These are phyloP conservation scores for Geotrypetes seraphini DNA, from an alignment of 2,797 vertebrate genomes.

Conservation along the genomic window DNA sequence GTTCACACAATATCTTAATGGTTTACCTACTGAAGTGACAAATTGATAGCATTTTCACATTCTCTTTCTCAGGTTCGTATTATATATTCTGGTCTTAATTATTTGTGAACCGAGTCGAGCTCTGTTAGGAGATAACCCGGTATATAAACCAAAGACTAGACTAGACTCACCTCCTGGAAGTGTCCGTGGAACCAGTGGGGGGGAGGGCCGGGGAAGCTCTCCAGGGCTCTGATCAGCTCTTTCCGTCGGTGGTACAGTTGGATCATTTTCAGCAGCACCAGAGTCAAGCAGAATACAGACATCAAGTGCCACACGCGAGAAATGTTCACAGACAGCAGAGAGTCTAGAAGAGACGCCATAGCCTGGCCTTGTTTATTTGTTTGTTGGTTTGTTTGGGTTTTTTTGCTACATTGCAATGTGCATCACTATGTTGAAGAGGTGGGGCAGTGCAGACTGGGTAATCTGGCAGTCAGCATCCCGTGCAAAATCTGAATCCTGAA, in stretches of 20 bases:
- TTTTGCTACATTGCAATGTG: no score
- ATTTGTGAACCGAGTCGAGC: no score
- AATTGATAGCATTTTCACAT: no score
- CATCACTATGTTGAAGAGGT: neutral
- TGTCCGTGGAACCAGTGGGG: constrained; percentile 51
- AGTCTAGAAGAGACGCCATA: neutral
- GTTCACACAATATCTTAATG: no score
- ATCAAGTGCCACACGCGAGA: constrained; percentile 28
- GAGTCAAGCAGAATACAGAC: constrained; percentile 35
- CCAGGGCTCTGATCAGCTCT: constrained; percentile 34
- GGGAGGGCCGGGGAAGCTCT: constrained; percentile 39
- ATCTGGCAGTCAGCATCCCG: no score
- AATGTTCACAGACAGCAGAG: constrained; percentile 27
- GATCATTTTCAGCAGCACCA: constrained; percentile 35
- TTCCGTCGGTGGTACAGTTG: constrained; percentile 30
- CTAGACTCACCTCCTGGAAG: constrained; percentile 36
- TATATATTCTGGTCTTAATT: no score
- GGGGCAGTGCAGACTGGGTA: rapidly evolving
- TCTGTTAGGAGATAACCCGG: no score
- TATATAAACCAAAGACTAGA: no score
- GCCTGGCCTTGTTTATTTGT: neutral
- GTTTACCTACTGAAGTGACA: no score
- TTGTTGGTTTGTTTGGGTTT: neutral
- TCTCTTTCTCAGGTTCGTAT: no score
- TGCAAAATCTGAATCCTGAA: no score